Conservation (phyloP, 2,888 invertebrate genomes). For the Lasiommata megera region DNA sequence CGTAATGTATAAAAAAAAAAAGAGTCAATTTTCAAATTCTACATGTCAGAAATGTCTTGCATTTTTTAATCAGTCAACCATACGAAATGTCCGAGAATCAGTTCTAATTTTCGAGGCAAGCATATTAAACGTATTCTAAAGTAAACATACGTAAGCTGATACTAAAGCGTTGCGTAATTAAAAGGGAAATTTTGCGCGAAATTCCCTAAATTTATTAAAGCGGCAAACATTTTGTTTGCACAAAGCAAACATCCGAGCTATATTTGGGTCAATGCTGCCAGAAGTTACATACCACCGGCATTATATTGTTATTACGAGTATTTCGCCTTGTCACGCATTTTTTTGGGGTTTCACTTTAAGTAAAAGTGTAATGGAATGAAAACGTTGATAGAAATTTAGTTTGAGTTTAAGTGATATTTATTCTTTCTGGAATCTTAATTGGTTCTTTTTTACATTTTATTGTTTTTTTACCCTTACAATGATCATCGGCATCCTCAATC, state of each 20-base stretch:
- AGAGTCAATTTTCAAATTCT: too few species aligned
- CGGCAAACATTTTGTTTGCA: constrained; percentile 10
- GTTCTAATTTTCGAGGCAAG: too few species aligned
- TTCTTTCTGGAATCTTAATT: too few species aligned
- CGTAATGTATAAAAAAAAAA: too few species aligned
- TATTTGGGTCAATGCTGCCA: constrained; percentile 17
- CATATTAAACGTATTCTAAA: too few species aligned
- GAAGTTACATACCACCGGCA: constrained; percentile 6
- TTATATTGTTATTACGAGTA: constrained; percentile 9
- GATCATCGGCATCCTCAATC: too few species aligned
- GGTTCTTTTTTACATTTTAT: too few species aligned
- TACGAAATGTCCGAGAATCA: too few species aligned
- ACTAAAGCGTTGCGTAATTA: constrained; percentile 1
- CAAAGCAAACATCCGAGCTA: constrained; percentile 14
- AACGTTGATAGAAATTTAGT: background rate
- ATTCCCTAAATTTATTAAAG: constrained; percentile 13
- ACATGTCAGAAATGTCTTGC: too few species aligned
- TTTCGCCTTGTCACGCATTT: constrained; percentile 7
- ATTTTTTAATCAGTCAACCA: too few species aligned
- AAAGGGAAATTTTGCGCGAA: constrained; percentile 3
- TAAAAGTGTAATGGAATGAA: background rate
- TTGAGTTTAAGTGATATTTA: too few species aligned
- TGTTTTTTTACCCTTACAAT: too few species aligned
- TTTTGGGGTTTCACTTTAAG: background rate
- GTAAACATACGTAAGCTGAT: background rate